Percentiles rank a stretch among this genome's conserved stretches.
Conservation (phyloP, 2,113 vertebrate genomes). For the Nibea albiflora region DNA sequence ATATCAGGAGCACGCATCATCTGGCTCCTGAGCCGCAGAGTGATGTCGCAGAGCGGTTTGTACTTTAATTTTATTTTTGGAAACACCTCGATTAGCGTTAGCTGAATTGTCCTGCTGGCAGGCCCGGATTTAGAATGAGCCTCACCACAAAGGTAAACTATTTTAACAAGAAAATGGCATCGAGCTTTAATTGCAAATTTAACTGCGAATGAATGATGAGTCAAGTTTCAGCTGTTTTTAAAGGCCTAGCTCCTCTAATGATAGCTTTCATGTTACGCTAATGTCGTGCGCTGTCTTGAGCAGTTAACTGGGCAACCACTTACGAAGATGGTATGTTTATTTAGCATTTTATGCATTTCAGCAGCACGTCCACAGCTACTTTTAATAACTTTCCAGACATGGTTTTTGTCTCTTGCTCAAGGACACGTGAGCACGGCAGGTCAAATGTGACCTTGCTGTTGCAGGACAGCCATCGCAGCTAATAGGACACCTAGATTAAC, state of each 20-base stretch:
- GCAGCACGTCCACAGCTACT: background rate
- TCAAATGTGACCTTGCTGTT: conserved; percentile 46
- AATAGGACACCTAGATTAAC: conserved; percentile 31
- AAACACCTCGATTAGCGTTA: conserved; percentile 32
- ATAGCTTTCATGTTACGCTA: background rate
- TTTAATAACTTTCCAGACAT: conserved; percentile 11
- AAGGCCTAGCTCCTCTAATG: background rate
- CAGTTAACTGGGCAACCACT: background rate
- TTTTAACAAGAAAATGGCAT: too few relatives aligned
- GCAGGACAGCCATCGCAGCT: conserved; percentile 1
- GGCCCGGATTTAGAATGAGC: conserved; percentile 40
- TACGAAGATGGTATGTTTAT: background rate
- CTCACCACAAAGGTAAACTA: conserved; percentile 28
- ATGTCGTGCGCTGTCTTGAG: background rate
- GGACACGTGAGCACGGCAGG: conserved; percentile 21
- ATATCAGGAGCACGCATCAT: conserved; percentile 5
- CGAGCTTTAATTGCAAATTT: conserved; percentile 6
- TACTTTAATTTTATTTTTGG: conserved; percentile 49
- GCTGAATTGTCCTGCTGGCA: conserved; percentile 25
- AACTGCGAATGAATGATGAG: conserved; percentile 13
- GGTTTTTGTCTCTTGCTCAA: conserved; percentile 24
- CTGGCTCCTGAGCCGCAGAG: conserved; percentile 22
- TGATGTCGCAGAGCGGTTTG: conserved; percentile 43
- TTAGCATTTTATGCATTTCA: background rate
- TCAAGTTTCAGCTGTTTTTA: background rate